These are phyloP conservation scores for Intellagama lesueurii DNA, from an alignment of 2,797 vertebrate species.

Conservation along the genomic window DNA sequence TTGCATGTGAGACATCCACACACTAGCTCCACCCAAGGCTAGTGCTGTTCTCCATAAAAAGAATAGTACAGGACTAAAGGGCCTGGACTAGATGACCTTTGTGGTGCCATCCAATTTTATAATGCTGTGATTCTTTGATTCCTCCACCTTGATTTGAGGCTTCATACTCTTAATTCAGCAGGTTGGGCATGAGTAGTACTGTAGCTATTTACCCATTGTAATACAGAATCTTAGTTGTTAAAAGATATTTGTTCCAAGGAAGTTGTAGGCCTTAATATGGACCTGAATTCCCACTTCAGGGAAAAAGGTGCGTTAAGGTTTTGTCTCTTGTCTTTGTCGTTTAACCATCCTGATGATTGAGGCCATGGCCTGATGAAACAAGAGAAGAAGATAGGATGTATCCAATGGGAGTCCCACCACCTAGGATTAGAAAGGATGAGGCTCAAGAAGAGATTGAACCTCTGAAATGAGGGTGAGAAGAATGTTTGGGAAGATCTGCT, in stretches of 20 bases:
- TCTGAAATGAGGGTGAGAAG: not conserved
- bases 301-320: not conserved
- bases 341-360: not conserved
- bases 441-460: not conserved
- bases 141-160: not conserved
- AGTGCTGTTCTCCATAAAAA: not conserved
- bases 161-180: not conserved
- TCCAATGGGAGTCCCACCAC: not conserved
- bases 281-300: not conserved
- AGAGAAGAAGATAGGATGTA: not conserved
- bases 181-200: not conserved
- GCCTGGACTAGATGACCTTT: too few relatives aligned
- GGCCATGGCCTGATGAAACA: not conserved
- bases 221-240: not conserved
- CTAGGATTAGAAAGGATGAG: not conserved
- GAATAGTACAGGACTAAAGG: not conserved
- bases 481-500: not conserved
- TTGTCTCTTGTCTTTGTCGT: not conserved
- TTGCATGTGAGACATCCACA: too few relatives aligned
- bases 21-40: not conserved
- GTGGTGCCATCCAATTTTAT: too few relatives aligned
- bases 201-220: not conserved
- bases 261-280: too few relatives aligned
- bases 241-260: not conserved
- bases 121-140: not conserved